These are phyloP conservation scores for Astropecten irregularis DNA, from an alignment of 53 echinoderm and acorn worm genomes.

Conservation along the genomic window DNA sequence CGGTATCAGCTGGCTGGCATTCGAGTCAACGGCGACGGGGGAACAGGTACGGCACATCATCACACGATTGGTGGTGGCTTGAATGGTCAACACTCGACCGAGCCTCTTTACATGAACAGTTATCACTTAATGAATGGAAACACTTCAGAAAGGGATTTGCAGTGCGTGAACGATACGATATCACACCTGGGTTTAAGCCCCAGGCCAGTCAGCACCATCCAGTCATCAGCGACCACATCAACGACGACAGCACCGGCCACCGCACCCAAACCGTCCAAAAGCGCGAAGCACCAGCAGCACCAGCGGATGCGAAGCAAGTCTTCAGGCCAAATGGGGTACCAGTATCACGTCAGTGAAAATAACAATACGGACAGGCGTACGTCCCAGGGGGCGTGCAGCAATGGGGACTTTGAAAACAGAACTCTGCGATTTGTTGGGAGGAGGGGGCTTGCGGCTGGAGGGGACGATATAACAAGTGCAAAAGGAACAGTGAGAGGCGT, in stretches of 20 bases:
- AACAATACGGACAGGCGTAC: background rate
- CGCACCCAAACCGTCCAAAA: slow-evolving; percentile 39
- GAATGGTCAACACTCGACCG: background rate
- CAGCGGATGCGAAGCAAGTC: slow-evolving; percentile 22
- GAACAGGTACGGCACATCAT: background rate
- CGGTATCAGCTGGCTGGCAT: slow-evolving; percentile 31
- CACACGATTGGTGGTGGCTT: too few species aligned
- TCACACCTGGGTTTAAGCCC: slow-evolving; percentile 11
- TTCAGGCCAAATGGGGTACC: slow-evolving; percentile 19
- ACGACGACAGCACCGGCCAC: background rate
- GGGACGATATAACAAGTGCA: slow-evolving; percentile 82
- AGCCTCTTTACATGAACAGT: slow-evolving; percentile 9
- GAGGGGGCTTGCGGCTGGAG: slow-evolving; percentile 79
- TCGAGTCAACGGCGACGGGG: background rate
- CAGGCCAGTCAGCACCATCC: background rate
- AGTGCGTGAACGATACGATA: slow-evolving; percentile 9
- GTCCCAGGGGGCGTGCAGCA: too few species aligned
- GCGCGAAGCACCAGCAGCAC: background rate
- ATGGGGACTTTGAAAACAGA: slow-evolving; percentile 69
- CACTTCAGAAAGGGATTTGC: slow-evolving; percentile 21
- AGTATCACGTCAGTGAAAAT: slow-evolving; percentile 34
- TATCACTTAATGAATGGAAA: slow-evolving; percentile 15
- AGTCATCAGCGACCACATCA: background rate
- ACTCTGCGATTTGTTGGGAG: slow-evolving; percentile 89
- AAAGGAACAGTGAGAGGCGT: slow-evolving; percentile 94